Base-by-base conservation (phyloP, 2,113 vertebrate species). In the Misgurnus mizolepis region DNA sequence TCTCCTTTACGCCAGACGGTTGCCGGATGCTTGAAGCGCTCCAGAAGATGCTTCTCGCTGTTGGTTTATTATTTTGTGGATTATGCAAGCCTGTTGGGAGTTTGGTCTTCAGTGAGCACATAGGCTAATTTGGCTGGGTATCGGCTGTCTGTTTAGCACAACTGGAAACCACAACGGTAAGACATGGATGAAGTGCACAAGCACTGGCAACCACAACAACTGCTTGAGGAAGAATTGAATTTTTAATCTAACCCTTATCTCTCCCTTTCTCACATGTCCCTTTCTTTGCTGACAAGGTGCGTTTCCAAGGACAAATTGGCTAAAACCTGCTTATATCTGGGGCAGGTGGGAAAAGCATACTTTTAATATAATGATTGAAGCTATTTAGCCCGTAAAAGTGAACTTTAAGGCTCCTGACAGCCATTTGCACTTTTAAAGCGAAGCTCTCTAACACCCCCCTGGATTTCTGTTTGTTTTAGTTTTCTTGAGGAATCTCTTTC, bases 21-120 rank as follows among this genome's bases (percentile, higher is more conserved):
- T 72, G 66, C 74, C 72, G 80, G 78, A 86, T 43, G 72, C 64
- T 45, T 2, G 43, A 70, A 85, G 83, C 81, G 81, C 81, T 85
- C 79, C 65, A 68, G 79, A 83, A 78, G 70, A 80, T 40, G 83
- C 55, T 64, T 41, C 64, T 72, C 40, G 77, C 80, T 78, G 80
- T 41, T 68, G 73, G 62, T 76, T 73, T 41, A 76, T 64, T 68
- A 80, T 55, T 79, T 82, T 56, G 62, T 56, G 65, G 50, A 71
- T 69, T 79, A 76, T 66, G 58, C 67, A 80, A 84, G 53, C 71
- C 78, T 83, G 66, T 76, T 53, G 74, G 76, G 68, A 53, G 1
- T 49, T 78, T 11, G 80, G 76, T 64, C 62, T 22, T 22, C 47
- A 65, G 27, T 12, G 67, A 17, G 78, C 61, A 72, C 40, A 12